These are phyloP conservation scores for Cheirogaleus medius DNA, from an alignment of 2,113 vertebrate species.

Conservation along the genomic window DNA sequence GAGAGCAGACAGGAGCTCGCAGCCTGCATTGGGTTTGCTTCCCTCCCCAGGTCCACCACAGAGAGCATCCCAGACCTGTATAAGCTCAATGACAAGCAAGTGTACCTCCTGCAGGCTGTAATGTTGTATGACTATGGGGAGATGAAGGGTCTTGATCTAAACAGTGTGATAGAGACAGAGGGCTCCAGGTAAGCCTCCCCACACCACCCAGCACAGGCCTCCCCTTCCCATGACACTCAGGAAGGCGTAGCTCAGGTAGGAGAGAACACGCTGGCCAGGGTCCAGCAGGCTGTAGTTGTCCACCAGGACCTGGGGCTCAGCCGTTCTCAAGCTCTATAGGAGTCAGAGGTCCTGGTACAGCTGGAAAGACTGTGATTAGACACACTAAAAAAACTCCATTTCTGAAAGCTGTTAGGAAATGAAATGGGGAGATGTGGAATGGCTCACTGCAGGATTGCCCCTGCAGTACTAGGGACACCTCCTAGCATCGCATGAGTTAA, in stretches of 20 bases:
- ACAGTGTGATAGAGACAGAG: no score
- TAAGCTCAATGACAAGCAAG: conserved; percentile 89
- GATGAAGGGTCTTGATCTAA: conserved; percentile 84
- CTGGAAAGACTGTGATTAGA: neutral
- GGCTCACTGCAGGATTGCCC: neutral
- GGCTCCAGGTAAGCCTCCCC: neutral
- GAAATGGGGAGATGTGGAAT: neutral
- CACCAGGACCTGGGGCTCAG: neutral
- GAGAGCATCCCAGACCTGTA: conserved; percentile 85
- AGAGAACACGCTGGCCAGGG: neutral
- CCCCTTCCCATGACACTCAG: neutral
- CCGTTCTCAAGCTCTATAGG: neutral
- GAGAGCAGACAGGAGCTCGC: neutral
- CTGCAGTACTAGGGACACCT: neutral
- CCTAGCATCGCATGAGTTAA: neutral
- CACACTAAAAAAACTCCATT: neutral
- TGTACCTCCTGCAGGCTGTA: conserved; percentile 88
- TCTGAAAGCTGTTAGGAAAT: neutral
- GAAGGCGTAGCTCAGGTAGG: neutral
- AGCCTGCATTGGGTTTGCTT: neutral
- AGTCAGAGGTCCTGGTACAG: neutral
- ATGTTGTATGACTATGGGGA: conserved; percentile 93
- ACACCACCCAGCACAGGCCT: neutral
- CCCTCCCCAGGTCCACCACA: conserved; percentile 84
- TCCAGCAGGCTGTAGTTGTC: neutral